A percentile compares a stretch with the other conserved stretches of the same genome.
These are phyloP conservation scores for Phaenicophaeus curvirostris DNA, from an alignment of 2,797 vertebrate species.

Conservation along the genomic window DNA sequence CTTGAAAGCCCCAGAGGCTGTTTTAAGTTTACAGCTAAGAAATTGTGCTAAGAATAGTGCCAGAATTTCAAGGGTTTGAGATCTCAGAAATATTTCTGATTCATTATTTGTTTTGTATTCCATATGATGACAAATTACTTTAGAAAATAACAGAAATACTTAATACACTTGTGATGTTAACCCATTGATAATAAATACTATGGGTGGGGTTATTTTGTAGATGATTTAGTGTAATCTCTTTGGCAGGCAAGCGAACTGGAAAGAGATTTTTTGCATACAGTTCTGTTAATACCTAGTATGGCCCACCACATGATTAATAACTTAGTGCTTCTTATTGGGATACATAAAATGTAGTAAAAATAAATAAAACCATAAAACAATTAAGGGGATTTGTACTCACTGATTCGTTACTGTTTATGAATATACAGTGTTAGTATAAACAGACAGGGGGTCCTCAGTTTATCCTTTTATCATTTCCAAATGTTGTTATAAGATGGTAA, in stretches of 20 bases:
- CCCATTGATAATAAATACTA: neutral
- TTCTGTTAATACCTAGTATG: neutral
- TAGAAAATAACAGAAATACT: neutral
- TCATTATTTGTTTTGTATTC: neutral
- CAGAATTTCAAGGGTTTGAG: neutral
- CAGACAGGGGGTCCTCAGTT: conserved; percentile 53
- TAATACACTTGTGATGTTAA: neutral
- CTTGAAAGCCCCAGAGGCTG: neutral
- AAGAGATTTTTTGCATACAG: neutral
- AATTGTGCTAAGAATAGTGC: neutral
- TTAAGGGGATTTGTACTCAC: conserved; percentile 57
- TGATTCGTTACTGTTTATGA: conserved; percentile 51
- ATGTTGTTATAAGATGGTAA: conserved; percentile 64
- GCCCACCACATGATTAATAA: conserved; percentile 19
- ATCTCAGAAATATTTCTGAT: neutral
- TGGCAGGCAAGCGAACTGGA: neutral
- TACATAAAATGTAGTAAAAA: conserved; percentile 48
- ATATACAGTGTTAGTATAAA: conserved; percentile 58
- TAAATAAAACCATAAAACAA: conserved; percentile 57
- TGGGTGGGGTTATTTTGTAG: neutral
- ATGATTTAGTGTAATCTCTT: conserved; percentile 5
- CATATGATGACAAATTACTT: neutral
- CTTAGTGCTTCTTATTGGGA: neutral
- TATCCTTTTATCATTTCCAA: conserved; percentile 71
- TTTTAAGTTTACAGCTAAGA: neutral